Evolutionary conservation across 2,888 invertebrate species (phyloP), one percentile per base, ranked within the genome.

Genomic region (Ctenicera cuprea): DNA sequence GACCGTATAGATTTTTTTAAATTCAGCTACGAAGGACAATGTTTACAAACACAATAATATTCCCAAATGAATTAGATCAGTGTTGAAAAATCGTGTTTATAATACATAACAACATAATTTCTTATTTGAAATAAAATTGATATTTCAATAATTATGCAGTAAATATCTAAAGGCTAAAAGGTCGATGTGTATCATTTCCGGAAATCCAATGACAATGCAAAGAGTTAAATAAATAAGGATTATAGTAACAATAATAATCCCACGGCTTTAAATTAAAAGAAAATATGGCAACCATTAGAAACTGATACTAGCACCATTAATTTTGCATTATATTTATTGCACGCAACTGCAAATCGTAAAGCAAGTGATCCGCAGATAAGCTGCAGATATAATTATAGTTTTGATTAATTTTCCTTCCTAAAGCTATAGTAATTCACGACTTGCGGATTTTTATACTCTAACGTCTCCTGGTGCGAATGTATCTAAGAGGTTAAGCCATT

Each of bases 301-400:
- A 67, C 38, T 50, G 48, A 69, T 61, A 48, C 20, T 33, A 59
- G 45, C 33, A 14, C 43, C 61, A 69, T 69, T 69, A 69, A 69
- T 69, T 62, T 62, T 50, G 38, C 50, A 26, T 50, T 20, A 50
- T 62, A 52, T 69, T 67, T 69, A 67, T 62, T 50, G 48, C 62
- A 45, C 61, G 50, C 61, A 61, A 62, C 33, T 67, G 67, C 67
- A 41, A 59, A 67, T 67, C 61, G 61, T 62, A 62, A 62, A 69
- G 59, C 54, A 43, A 22, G 14, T 52, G 61, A 61, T 69, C 16
- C 30, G 18, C 12, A 65, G 65, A 69, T 69, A 62, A 69, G 50
- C 20, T 22, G 50, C 30, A 61, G 62, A 50, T 65, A 16, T 69
- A 69, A 69, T 59, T 61, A 38, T 38, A 16, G 16, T 37, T 69